Base-by-base conservation (phyloP, 1,140 invertebrate genomes). In the Microplitis mediator region DNA sequence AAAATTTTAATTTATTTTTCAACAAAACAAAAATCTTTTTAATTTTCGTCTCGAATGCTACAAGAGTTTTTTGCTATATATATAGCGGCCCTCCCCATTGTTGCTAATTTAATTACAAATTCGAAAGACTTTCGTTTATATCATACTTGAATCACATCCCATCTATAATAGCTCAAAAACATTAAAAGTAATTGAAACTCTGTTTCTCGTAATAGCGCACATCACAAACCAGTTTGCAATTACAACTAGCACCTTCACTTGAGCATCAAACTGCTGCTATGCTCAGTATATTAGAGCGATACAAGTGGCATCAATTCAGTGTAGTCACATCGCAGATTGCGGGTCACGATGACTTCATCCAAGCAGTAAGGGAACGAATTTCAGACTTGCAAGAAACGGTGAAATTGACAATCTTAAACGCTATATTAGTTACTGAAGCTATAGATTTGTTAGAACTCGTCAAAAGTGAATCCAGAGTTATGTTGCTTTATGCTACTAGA, bases 301-400 rank as follows among this genome's bases (percentile, higher is more conserved):
- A 99, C 88, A 97, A 97, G 82, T 98, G 97, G 97, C 95, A 97
- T 82, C 94, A 96, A 78, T 98, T 98, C 85, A 95, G 95, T 73
- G 93, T 98, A 65, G 94, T 98, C 34, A 95, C 94, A n/a, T 95
- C 94, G 58, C 92, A 95, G 80, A 96, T 97, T 60, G 95, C 95
- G 14, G 97, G 97, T 0, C 95, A 98, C 85, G 94, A 96, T 78
- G 95, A 98, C 84, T 98, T 99, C 82, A 94, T 98, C 72, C 95
- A 97, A 83, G 95, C 95, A 14, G 93, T 98, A 23, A 87, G 96
- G 51, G 95, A 97, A 81, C 88, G 94, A 73, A 94, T 96, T 51
- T 92, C 92, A 51, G 92, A 93, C 71, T 92, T 94, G 88, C 92
- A 93, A 86, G 93, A 95, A 79, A 92, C 94, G 70, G 96, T 96